A percentile compares a stretch with the other conserved stretches of the same genome.
Conservation (phyloP, 2,888 invertebrate genomes). For the Strigamia maritima region DNA sequence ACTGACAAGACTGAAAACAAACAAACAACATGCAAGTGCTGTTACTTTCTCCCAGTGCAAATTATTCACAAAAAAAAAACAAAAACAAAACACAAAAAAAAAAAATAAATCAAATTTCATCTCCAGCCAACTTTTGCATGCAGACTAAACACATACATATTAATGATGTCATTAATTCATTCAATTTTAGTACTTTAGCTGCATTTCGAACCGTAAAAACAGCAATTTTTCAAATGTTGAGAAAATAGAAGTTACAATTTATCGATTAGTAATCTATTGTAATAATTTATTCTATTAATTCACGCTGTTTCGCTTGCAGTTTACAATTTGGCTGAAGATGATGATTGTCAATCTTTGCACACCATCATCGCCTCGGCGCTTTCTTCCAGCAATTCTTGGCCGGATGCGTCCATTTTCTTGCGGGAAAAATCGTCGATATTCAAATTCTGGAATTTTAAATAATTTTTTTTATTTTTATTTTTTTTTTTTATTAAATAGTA, state of each 20-base stretch:
- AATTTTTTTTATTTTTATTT: background rate
- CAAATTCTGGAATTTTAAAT: conserved; percentile 62
- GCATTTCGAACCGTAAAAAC: background rate
- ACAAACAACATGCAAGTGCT: background rate
- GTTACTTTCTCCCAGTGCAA: background rate
- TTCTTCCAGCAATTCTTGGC: conserved; percentile 84
- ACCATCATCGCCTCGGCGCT: conserved; percentile 78
- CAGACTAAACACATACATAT: background rate
- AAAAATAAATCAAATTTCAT: background rate
- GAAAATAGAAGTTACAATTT: conserved; percentile 1
- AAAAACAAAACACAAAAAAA: background rate
- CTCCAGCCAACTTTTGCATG: background rate
- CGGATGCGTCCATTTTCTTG: conserved; percentile 77
- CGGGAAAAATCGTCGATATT: conserved; percentile 77
- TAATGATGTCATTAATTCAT: background rate
- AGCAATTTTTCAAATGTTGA: background rate
- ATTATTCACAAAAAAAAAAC: background rate
- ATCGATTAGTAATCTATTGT: background rate
- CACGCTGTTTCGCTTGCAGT: background rate
- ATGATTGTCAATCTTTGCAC: conserved; percentile 54
- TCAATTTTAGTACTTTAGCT: background rate
- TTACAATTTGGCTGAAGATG: conserved; percentile 5
- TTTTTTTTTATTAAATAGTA: background rate
- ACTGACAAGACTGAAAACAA: background rate
- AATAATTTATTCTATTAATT: background rate